Evolutionary conservation across 1,140 invertebrate genomes (phyloP).

Genomic region (Homalodisca vitripennis): DNA sequence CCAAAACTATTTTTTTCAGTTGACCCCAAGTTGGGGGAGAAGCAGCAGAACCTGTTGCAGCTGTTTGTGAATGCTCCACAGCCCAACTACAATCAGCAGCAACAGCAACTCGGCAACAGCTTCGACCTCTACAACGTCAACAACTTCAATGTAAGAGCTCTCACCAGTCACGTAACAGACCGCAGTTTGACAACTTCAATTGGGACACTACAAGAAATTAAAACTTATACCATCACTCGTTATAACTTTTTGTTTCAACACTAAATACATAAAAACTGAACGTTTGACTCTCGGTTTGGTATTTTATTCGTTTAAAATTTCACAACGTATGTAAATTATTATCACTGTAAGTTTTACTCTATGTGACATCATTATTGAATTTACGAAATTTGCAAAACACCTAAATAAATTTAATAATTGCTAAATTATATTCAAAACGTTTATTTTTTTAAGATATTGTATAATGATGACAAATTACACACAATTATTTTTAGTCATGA

Average conservation of each 20-base stretch:
- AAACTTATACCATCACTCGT: not conserved
- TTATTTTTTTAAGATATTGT: too few relatives aligned
- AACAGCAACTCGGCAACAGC: slow-evolving; percentile 5
- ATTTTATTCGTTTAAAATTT: not conserved
- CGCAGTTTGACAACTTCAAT: not conserved
- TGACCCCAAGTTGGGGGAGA: slow-evolving; percentile 34
- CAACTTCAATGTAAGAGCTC: slow-evolving; percentile 7
- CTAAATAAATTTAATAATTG: too few relatives aligned
- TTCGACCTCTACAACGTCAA: slow-evolving; percentile 6
- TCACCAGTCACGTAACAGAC: not conserved
- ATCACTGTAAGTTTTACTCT: too few relatives aligned
- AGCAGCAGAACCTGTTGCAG: slow-evolving; percentile 38
- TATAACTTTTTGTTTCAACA: not conserved
- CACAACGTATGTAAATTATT: not conserved
- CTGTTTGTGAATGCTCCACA: slow-evolving; percentile 34
- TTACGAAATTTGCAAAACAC: too few relatives aligned
- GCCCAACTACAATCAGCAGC: slow-evolving; percentile 16
- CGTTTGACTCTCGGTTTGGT: not conserved
- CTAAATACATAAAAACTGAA: not conserved
- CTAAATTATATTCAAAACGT: too few relatives aligned
- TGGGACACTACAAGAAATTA: not conserved
- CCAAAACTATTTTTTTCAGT: slow-evolving; percentile 21
- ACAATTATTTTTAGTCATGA: too few relatives aligned
- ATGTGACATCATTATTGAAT: too few relatives aligned
- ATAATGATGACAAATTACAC: too few relatives aligned